Conservation (phyloP, 2,113 vertebrate genomes). For the Protobothrops mucrosquamatus region DNA sequence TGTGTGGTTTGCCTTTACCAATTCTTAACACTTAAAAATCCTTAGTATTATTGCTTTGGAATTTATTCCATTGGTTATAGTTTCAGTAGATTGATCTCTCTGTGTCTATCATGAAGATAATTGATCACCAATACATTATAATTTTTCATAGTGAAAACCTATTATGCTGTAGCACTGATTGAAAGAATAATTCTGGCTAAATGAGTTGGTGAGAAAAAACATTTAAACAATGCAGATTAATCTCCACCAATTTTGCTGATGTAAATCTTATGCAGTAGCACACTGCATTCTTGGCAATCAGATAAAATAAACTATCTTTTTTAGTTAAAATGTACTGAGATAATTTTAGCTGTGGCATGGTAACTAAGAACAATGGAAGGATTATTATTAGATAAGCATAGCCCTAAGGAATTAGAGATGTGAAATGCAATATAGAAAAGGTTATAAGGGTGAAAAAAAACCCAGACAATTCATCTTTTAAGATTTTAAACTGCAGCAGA, state of each 20-base stretch:
- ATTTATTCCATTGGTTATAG: not conserved
- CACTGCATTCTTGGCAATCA: not conserved
- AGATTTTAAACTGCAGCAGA: slow-evolving; percentile 56
- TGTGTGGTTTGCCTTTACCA: not conserved
- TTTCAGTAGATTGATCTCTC: not conserved
- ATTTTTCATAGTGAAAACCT: not conserved
- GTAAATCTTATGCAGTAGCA: not conserved
- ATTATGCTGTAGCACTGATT: not conserved
- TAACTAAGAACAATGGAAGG: slow-evolving; percentile 21
- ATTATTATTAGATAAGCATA: slow-evolving; percentile 45
- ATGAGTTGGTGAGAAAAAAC: not conserved
- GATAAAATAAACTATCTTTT: slow-evolving; percentile 23
- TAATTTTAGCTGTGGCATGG: slow-evolving; percentile 12
- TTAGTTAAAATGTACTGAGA: slow-evolving; percentile 25
- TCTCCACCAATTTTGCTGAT: slow-evolving; percentile 9
- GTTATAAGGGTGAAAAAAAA: slow-evolving; percentile 52
- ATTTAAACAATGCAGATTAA: slow-evolving; percentile 25
- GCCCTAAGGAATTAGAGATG: slow-evolving; percentile 49
- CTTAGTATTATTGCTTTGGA: not conserved
- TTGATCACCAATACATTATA: not conserved
- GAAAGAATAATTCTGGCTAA: not conserved
- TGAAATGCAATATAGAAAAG: slow-evolving; percentile 47
- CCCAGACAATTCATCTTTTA: slow-evolving; percentile 56
- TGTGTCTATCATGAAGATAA: not conserved
- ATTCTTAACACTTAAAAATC: not conserved